Conservation (phyloP, 2,113 vertebrate genomes). For the Pseudonaja textilis region DNA sequence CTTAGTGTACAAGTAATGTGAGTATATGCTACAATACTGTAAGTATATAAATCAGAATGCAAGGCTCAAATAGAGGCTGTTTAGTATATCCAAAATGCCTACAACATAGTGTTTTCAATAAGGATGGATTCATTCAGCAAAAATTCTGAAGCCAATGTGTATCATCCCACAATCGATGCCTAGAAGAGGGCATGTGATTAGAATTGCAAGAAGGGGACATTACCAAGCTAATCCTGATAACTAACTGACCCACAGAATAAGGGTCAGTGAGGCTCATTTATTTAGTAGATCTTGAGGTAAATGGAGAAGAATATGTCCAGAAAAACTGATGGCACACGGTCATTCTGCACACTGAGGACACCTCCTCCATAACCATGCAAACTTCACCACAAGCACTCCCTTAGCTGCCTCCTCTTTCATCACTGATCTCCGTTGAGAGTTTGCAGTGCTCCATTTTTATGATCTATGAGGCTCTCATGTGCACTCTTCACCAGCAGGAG, state of each 20-base stretch:
- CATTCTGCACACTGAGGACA: neutral
- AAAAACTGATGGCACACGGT: neutral
- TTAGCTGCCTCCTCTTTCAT: neutral
- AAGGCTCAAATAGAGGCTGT: neutral
- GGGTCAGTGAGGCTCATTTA: neutral
- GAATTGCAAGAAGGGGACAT: neutral
- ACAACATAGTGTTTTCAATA: neutral
- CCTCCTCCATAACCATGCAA: neutral
- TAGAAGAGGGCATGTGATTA: neutral
- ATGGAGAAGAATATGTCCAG: neutral
- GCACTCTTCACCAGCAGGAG: neutral
- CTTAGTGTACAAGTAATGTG: conserved; percentile 24
- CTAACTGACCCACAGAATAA: neutral
- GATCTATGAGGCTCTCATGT: neutral
- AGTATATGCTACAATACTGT: neutral
- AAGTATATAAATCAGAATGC: neutral
- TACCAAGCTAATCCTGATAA: neutral
- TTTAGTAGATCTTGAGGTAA: neutral
- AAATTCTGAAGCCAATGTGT: neutral
- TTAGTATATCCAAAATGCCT: neutral
- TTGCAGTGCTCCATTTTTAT: neutral
- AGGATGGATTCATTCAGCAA: neutral
- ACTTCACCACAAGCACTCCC: neutral
- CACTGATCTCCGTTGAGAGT: neutral
- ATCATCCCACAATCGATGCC: neutral